Conservation (phyloP, 2,888 invertebrate species). For the Halictus quadricinctus region DNA sequence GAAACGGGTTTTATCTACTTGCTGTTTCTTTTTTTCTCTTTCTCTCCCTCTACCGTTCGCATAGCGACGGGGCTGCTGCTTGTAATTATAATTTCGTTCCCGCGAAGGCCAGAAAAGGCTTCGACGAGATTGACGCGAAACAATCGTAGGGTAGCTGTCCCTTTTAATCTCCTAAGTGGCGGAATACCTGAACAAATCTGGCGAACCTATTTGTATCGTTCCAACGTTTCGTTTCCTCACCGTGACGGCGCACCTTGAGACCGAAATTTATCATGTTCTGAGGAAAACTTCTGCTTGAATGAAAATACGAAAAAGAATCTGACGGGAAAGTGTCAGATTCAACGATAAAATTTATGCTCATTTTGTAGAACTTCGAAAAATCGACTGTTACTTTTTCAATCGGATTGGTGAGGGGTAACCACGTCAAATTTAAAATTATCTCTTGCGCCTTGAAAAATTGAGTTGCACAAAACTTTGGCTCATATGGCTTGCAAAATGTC, state of each 20-base stretch:
- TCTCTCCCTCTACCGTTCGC: neutral
- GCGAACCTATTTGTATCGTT: neutral
- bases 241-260: neutral
- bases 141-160: neutral
- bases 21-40: constrained; percentile 4
- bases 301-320: too few relatives aligned
- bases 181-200: constrained; percentile 13
- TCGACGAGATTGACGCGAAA: constrained; percentile 13
- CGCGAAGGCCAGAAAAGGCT: constrained; percentile 2
- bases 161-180: constrained; percentile 28
- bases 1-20: constrained; percentile 42
- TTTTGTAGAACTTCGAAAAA: neutral
- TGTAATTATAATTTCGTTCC: constrained; percentile 40
- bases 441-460: too few relatives aligned
- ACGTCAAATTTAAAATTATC: too few relatives aligned
- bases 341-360: too few relatives aligned
- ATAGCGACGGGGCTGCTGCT: neutral
- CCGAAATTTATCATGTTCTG: neutral
- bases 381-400: too few relatives aligned
- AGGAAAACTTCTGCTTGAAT: neutral
- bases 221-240: constrained; percentile 11
- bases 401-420: too few relatives aligned
- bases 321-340: too few relatives aligned
- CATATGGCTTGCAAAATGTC: too few relatives aligned
- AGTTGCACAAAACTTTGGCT: too few relatives aligned